Base-by-base conservation (phyloP, 2,888 invertebrate species). In the Byasa hedistus region DNA sequence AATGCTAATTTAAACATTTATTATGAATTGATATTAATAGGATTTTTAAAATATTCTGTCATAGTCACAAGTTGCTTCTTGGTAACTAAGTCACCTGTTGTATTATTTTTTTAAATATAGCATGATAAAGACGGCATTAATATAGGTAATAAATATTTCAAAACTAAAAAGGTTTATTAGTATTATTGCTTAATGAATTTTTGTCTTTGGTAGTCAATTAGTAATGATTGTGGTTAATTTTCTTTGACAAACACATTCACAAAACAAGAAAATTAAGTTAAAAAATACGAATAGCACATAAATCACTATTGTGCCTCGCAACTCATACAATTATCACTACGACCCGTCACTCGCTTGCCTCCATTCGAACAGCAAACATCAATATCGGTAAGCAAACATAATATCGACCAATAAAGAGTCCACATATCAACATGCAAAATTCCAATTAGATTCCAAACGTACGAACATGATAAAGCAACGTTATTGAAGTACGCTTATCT, bases 391-490 rank as follows among this genome's bases (percentile, higher is more conserved):
- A 86, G 86, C 82, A 89, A 90, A 91, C 89, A 91, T 82, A 89
- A 91, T 90, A 91, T 86, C 89, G 85, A 85, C 84, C 83, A 89
- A 89, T 90, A 88, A 87, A 87, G 86, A 90, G 87, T 89, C 79
- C 84, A 82, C 86, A 89, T 89, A 91, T 89, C 86, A 86, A 89
- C 89, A 91, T 89, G 91, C 88, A 81, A 91, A 91, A 90, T 89
- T 87, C 89, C 90, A 91, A 91, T 91, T 91, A 91, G 89, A 91
- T 89, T 90, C 88, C 79, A 83, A 87, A 89, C 89, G 85, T 83
- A 89, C 82, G 86, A 85, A 88, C 89, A 84, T 87, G 91, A 91
- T 91, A 91, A 90, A 88, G 81, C 81, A 81, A 82, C 88, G 87
- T 90, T 91, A 91, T 91, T 91, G 89, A 80, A 88, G 81, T 83